A percentile compares a stretch with the other conserved stretches of the same genome.
phyloP scores from a whole-genome alignment of 2,797 vertebrate species.

The Delichon dasypus region DNA sequence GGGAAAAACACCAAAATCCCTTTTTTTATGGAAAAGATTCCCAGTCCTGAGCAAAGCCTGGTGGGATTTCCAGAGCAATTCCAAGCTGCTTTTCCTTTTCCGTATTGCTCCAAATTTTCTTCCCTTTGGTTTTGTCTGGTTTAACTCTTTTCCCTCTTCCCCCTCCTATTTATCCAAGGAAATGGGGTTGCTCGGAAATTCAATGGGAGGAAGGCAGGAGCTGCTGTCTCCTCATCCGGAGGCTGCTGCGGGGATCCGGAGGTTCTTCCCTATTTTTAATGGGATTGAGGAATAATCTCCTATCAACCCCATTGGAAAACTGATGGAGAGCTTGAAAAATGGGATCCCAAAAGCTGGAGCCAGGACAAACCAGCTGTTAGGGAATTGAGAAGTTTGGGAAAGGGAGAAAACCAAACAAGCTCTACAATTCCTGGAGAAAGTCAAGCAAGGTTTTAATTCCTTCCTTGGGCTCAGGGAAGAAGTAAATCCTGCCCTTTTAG shows the following conservation, averaged over 20 bases:
- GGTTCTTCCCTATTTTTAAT: not conserved
- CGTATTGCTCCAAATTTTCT: not conserved
- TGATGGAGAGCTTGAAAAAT: not conserved
- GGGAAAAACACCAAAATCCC: not conserved
- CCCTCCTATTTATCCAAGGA: not conserved
- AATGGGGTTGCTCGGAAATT: not conserved
- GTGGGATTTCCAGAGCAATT: not conserved
- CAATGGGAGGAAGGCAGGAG: constrained; percentile 33
- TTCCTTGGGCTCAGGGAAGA: not conserved
- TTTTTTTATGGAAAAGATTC: not conserved
- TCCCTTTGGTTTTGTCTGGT: not conserved
- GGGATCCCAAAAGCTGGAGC: not conserved
- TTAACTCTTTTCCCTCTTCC: not conserved
- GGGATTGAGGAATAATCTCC: not conserved
- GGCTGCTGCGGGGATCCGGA: not conserved
- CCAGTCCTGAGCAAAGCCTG: not conserved
- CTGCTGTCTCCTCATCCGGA: not conserved
- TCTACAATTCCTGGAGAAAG: not conserved
- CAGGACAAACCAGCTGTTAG: not conserved
- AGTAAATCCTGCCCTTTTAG: not conserved
- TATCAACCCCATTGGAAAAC: not conserved
- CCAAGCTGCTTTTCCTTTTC: not conserved
- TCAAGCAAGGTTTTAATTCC: not conserved
- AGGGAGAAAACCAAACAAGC: too few relatives aligned
- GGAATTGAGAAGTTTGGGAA: not conserved